Conservation (phyloP, 2,113 vertebrate species). For the Suricata suricatta region DNA sequence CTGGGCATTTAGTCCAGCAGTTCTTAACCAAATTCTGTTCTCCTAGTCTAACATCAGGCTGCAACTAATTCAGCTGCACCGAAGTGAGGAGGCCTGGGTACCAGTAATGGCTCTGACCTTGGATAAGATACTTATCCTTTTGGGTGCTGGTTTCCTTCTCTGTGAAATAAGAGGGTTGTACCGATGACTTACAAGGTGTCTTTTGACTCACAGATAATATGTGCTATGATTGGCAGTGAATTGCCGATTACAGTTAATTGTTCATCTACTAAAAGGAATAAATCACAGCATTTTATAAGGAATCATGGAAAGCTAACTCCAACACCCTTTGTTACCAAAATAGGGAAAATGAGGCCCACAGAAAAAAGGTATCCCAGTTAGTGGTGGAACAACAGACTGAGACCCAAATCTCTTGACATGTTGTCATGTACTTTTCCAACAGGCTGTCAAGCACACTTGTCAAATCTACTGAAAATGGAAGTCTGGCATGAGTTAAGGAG, state of each 20-base stretch:
- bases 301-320: neutral
- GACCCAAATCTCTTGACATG: neutral
- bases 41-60: neutral
- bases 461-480: neutral
- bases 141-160: neutral
- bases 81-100: neutral
- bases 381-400: neutral
- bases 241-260: neutral
- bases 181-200: neutral
- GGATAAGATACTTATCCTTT: neutral
- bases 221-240: neutral
- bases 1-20: neutral
- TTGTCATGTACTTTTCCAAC: neutral
- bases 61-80: neutral
- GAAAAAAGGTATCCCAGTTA: neutral
- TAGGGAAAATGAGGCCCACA: neutral
- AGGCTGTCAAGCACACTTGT: neutral
- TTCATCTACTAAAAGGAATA: neutral
- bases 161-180: neutral
- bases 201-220: neutral
- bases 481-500: neutral
- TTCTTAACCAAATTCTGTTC: neutral
- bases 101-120: neutral
- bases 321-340: neutral
- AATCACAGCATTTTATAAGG: neutral